Conservation (phyloP, 2,888 invertebrate genomes). For the Caenorhabditis parvicauda region DNA sequence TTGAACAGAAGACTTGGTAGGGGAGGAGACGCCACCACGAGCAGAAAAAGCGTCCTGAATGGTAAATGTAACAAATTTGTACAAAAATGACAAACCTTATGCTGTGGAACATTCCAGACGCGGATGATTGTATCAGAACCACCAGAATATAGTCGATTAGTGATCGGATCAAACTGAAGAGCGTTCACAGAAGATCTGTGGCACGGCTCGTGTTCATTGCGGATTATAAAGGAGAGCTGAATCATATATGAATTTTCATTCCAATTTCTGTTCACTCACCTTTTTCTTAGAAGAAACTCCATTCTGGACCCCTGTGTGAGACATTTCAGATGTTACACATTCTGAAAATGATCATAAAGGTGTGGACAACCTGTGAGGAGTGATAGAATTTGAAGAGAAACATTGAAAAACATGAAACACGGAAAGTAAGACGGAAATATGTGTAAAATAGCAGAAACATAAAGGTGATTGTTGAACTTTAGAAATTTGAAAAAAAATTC, state of each 20-base stretch:
- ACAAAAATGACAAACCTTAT: conserved; percentile 10
- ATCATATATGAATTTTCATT: not conserved
- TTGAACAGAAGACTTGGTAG: conserved; percentile 66
- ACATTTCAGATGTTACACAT: too few relatives aligned
- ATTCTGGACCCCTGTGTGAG: too few relatives aligned
- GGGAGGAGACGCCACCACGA: conserved; percentile 17
- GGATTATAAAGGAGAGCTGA: conserved; percentile 94
- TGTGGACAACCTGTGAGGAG: too few relatives aligned
- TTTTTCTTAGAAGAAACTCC: too few relatives aligned
- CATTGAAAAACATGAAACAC: too few relatives aligned
- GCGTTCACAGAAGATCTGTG: conserved; percentile 95
- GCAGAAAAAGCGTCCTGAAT: conserved; percentile 22
- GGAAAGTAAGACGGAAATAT: too few relatives aligned
- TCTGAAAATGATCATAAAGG: too few relatives aligned
- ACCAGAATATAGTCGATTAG: conserved; percentile 88
- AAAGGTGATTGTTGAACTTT: too few relatives aligned
- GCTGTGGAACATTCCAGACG: conserved; percentile 70
- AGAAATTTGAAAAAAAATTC: too few relatives aligned
- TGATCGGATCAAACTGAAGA: conserved; percentile 83
- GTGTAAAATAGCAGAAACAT: too few relatives aligned
- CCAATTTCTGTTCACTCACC: too few relatives aligned
- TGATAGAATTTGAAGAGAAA: too few relatives aligned
- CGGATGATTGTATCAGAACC: conserved; percentile 95
- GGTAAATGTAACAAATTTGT: not conserved
- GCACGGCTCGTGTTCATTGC: conserved; percentile 82